phyloP scores from a whole-genome alignment of 2,888 invertebrate species.

The Abrostola triplasia region DNA sequence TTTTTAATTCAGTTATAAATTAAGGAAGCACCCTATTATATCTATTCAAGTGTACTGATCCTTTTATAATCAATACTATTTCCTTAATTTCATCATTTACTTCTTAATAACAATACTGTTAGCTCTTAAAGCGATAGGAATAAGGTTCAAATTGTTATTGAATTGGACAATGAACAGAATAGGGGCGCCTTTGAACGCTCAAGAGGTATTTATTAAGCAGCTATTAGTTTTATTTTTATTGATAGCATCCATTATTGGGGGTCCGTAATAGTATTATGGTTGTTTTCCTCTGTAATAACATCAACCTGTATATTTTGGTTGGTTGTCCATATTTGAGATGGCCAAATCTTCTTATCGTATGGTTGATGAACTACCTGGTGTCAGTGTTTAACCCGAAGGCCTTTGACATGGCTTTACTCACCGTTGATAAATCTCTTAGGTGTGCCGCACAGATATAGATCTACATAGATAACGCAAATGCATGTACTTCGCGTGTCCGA shows the following conservation, averaged over 20 bases:
- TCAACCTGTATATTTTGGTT: no score
- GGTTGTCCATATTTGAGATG: no score
- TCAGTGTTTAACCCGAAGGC: no score
- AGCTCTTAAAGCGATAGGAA: neutral
- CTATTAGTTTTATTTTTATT: constrained; percentile 57
- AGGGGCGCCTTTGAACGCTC: constrained; percentile 31
- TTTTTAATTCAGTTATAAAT: no score
- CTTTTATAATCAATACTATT: constrained; percentile 30
- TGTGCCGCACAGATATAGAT: no score
- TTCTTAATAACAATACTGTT: neutral
- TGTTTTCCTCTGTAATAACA: neutral
- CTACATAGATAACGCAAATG: no score
- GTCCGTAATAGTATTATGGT: constrained; percentile 2
- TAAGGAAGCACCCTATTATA: neutral
- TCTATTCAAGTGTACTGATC: constrained; percentile 28
- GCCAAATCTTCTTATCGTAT: no score
- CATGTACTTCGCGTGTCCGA: no score
- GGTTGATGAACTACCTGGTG: no score
- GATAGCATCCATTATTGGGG: constrained; percentile 17
- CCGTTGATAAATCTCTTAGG: no score
- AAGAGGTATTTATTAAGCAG: constrained; percentile 27
- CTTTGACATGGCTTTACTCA: no score
- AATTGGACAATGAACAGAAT: constrained; percentile 31
- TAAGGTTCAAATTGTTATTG: constrained; percentile 23
- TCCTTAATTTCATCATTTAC: constrained; percentile 7